These are phyloP conservation scores for Myotis pilosus DNA, from an alignment of 2,797 vertebrate species.

Conservation along the genomic window DNA sequence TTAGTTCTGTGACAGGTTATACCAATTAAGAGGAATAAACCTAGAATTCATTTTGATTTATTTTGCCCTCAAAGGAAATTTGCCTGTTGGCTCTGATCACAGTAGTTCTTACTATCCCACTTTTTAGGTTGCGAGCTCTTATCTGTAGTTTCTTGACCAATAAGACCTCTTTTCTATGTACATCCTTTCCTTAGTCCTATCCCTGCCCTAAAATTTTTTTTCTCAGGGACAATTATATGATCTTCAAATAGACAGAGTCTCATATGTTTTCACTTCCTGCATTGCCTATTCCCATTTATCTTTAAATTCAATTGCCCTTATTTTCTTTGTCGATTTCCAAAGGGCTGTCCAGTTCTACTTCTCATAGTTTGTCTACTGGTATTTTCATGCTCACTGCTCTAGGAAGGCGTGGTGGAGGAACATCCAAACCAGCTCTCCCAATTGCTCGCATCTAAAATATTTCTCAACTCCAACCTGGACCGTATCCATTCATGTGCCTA, in stretches of 20 bases:
- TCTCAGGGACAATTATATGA: background rate
- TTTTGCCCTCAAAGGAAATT: background rate
- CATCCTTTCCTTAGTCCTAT: background rate
- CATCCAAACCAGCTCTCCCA: background rate
- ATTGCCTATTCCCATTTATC: background rate
- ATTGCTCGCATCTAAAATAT: background rate
- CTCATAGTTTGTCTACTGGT: background rate
- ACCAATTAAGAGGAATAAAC: background rate
- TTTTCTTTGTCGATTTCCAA: background rate
- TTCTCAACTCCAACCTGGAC: background rate
- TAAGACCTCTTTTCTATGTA: background rate
- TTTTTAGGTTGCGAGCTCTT: background rate
- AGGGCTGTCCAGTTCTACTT: background rate
- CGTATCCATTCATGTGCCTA: background rate
- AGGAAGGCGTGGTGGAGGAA: background rate
- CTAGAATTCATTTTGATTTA: background rate
- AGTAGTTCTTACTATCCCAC: background rate
- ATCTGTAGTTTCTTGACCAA: background rate
- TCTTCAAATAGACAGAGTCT: background rate
- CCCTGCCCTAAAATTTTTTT: background rate
- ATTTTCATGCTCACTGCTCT: background rate
- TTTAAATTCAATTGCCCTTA: background rate
- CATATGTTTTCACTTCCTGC: background rate
- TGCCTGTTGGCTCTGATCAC: background rate
- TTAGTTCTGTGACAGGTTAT: background rate